Evolutionary conservation across 2,888 invertebrate genomes (phyloP), one percentile per base, ranked within the genome.

Genomic region (Coronaproctus castanopsis): DNA sequence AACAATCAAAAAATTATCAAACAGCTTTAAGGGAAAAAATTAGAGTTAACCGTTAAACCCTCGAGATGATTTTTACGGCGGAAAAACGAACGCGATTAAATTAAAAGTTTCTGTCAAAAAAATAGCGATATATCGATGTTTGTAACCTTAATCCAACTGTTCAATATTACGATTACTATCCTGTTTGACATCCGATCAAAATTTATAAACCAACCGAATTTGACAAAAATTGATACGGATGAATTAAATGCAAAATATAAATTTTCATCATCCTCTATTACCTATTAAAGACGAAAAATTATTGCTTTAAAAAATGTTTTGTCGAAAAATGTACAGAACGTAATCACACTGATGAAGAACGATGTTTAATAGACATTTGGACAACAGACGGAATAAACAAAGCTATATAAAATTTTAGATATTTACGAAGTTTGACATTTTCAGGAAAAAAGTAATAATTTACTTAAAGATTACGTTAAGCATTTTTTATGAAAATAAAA

Each of bases 211-310:
- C 64, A 52, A 22, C 24, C 51, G 57, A 21, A 55, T 65, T 63
- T 62, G 60, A 66, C 62, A 51, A 63, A 57, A 55, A 61, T n/a
- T 65, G 65, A 64, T 66, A 62, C 61, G 65, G 65, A 54, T 60
- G 66, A 57, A 62, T 65, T 55, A 65, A 64, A 61, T 65, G 64
- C 61, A 60, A 61, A 61, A 61, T 65, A 55, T 54, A 36, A 53
- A 55, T 56, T 60, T 65, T 21, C 65, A 65, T 58, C 63, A 65
- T 52, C 65, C 61, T 52, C 54, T 61, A 21, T 22, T 61, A 2
- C 61, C 57, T 18, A 36, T 36, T 5, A 5, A 14, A 36, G 24
- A 36, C 19, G 52, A 57, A 5, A 60, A 60, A 51, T 53, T 60
- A 52, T 14, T 56, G 21, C 57, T 60, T 22, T 60, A 36, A 36